A percentile compares a stretch with the other conserved stretches of the same genome.
Conservation (phyloP, 2,797 vertebrate species). For the Gadopsis marmoratus region DNA sequence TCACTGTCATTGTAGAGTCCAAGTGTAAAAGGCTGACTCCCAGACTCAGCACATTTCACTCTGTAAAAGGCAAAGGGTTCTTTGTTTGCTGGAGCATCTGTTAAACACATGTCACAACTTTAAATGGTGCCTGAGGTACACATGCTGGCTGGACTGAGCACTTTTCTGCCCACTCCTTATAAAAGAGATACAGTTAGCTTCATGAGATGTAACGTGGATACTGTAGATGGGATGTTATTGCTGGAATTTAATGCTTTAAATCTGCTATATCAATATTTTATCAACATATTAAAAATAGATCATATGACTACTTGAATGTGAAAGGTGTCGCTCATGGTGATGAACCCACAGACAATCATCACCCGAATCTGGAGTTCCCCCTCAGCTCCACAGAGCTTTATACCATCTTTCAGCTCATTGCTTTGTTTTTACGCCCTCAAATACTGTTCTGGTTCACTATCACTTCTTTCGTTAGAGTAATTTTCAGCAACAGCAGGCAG, state of each 20-base stretch:
- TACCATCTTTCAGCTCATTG: neutral
- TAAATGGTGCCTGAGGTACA: constrained; percentile 46
- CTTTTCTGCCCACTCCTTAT: constrained; percentile 4
- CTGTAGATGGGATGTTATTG: neutral
- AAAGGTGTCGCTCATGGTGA: neutral
- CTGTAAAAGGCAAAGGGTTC: constrained; percentile 50
- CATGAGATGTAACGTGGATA: neutral
- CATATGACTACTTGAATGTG: neutral
- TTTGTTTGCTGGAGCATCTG: constrained; percentile 63
- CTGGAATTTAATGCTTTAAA: neutral
- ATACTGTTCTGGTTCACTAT: neutral
- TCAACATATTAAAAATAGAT: neutral
- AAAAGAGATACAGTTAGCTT: constrained; percentile 8
- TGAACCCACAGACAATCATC: too few species aligned
- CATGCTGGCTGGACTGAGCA: constrained; percentile 7
- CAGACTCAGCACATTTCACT: constrained; percentile 59
- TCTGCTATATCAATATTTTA: neutral
- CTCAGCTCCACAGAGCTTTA: neutral
- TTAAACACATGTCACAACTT: constrained; percentile 67
- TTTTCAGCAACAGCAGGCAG: neutral
- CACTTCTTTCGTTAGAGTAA: neutral
- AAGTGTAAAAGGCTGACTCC: constrained; percentile 52
- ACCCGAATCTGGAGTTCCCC: neutral
- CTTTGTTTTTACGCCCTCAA: neutral
- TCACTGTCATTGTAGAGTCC: constrained; percentile 44